A percentile compares a stretch with the other conserved stretches of the same genome.
Conservation (phyloP, 53 echinoderm and acorn worm species). For the Holothuria leucospilota region DNA sequence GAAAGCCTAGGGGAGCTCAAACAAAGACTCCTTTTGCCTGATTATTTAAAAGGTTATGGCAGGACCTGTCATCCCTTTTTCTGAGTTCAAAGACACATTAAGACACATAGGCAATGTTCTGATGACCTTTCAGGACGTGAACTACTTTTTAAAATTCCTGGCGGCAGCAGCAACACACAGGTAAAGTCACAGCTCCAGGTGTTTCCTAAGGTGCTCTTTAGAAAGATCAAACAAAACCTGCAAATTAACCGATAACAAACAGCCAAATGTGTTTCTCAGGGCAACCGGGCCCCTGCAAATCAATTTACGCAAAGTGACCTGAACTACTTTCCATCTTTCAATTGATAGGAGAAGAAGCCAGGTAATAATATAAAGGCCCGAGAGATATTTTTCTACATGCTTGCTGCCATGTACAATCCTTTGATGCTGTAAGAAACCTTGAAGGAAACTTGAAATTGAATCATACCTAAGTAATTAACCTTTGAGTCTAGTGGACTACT, state of each 20-base stretch:
- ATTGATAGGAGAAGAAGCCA: too few relatives aligned
- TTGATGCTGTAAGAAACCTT: background rate
- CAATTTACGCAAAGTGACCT: constrained; percentile 19
- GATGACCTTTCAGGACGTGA: constrained; percentile 12
- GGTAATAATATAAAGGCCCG: background rate
- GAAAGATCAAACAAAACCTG: constrained; percentile 7
- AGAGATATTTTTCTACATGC: constrained; percentile 27
- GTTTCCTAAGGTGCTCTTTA: constrained; percentile 13
- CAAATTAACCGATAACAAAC: constrained; percentile 37
- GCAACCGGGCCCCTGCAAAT: constrained; percentile 1
- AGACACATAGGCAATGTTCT: too few relatives aligned
- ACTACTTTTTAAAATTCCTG: background rate
- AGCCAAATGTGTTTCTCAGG: too few relatives aligned
- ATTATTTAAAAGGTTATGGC: too few relatives aligned
- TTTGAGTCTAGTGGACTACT: background rate
- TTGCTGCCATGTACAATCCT: constrained; percentile 4
- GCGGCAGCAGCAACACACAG: background rate
- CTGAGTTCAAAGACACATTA: too few relatives aligned
- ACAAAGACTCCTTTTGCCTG: too few relatives aligned
- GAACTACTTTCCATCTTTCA: background rate
- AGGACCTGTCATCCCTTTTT: too few relatives aligned
- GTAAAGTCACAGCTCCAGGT: constrained; percentile 19
- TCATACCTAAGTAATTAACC: constrained; percentile 21
- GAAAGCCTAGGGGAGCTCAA: too few relatives aligned
- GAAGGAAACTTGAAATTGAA: background rate